Base-by-base conservation (phyloP, 2,113 vertebrate genomes). In the Xenopus borealis region DNA sequence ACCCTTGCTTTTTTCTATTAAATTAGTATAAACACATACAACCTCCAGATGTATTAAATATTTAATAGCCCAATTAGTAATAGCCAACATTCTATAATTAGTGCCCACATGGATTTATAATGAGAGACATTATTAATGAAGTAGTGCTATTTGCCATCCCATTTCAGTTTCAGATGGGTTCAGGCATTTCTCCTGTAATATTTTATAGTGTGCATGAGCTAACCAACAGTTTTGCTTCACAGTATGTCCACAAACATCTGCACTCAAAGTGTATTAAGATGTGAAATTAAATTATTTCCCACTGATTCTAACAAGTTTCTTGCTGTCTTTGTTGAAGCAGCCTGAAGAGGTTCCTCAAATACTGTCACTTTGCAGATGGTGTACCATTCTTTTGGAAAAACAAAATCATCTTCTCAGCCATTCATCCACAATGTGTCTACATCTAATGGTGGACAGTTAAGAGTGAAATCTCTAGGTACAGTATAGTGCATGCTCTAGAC, bases 231-330 rank as follows among this genome's bases (percentile, higher is more conserved):
- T 77, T 64, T 55, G 23, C 30, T 64, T 63, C 74, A 70, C 74
- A 64, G 74, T 64, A 64, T 64, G 74, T 61, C 74, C 64, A 33
- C 53, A 17, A 2, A 70, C 19, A 55, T 55, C 66, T 69, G 27
- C 8, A 27, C 61, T 55, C 4, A 77, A 77, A 67, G 67, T 70
- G 67, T 70, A 70, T 69, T 70, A 76, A 64, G 74, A 70, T 76
- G 74, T 76, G 47, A 76, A 70, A 70, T 76, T 45, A 70, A 70
- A 76, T 76, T 76, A 76, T 76, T 70, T 76, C 67, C 59, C 50
- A 77, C 63, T 70, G 58, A 70, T 52, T 62, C 59, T 70, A 77
- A 77, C 74, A 77, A 77, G 74, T 59, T 57, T 70, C 59, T 69
- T 68, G 72, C 72, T 76, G 66, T 63, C 73, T 69, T 69, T 62